Percentiles rank a stretch among this genome's conserved stretches.
phyloP scores from a whole-genome alignment of 92 coral and sea anemone genomes.

The Parazoanthus swiftii region DNA sequence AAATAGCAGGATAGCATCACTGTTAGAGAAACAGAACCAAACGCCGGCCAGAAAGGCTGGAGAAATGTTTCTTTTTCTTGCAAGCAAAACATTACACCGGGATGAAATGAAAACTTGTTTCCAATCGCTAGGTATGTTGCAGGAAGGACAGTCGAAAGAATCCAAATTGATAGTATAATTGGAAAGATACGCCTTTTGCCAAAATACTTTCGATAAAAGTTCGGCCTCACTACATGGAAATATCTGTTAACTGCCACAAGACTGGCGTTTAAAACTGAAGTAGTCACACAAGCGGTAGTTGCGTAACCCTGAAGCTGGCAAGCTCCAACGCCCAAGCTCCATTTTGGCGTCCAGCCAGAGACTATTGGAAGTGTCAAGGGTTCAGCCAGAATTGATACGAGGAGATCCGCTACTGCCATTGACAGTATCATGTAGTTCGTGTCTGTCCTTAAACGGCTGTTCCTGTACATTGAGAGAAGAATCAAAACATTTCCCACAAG shows the following conservation, averaged over 20 bases:
- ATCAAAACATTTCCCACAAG: not conserved
- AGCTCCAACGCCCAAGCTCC: not conserved
- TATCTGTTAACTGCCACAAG: not conserved
- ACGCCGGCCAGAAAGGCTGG: not conserved
- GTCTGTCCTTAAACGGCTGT: not conserved
- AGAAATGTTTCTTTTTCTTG: not conserved
- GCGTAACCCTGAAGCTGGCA: not conserved
- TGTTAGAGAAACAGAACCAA: not conserved
- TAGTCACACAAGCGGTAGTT: not conserved
- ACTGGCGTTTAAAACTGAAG: not conserved
- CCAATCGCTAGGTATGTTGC: not conserved
- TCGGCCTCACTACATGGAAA: not conserved
- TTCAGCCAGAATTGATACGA: not conserved
- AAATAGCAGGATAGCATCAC: not conserved
- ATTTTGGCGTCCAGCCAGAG: not conserved
- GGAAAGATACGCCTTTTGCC: not conserved
- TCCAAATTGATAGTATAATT: not conserved
- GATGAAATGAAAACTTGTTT: not conserved
- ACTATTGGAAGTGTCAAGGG: not conserved
- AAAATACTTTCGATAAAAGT: not conserved
- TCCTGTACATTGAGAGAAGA: slow-evolving; percentile 4
- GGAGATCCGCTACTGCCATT: not conserved
- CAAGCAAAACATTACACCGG: not conserved
- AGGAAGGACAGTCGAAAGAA: not conserved
- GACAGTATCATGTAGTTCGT: not conserved